A percentile compares a stretch with the other conserved stretches of the same genome.
Conservation (phyloP, 2,797 vertebrate species). For the Lindbergichthys nudifrons region DNA sequence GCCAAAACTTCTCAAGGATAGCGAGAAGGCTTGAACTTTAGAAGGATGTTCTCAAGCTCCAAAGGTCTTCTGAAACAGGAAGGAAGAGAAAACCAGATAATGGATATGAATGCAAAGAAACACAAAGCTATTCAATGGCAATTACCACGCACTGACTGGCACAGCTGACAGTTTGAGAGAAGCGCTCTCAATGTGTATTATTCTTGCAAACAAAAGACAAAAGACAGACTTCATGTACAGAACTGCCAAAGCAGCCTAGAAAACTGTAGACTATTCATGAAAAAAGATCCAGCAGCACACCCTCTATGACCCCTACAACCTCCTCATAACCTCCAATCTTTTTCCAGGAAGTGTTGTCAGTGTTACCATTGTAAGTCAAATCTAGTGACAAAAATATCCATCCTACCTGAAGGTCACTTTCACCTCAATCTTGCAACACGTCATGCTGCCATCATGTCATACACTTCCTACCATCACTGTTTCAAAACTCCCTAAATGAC, state of each 20-base stretch:
- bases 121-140: conserved; percentile 74
- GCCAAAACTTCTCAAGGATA: conserved; percentile 58
- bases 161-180: conserved; percentile 75
- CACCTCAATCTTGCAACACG: conserved; percentile 1
- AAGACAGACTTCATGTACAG: conserved; percentile 53
- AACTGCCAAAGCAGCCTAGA: conserved; percentile 34
- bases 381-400: background rate
- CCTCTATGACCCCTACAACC: conserved; percentile 14
- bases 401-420: conserved; percentile 24
- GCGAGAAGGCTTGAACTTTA: conserved; percentile 44
- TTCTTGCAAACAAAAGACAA: conserved; percentile 66
- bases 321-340: conserved; percentile 5
- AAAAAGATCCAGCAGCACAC: conserved; percentile 3
- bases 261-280: conserved; percentile 30
- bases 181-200: conserved; percentile 61
- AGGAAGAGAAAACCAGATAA: conserved; percentile 69
- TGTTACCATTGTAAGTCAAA: conserved; percentile 9
- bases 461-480: background rate
- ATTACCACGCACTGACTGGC: conserved; percentile 74
- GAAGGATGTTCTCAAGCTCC: conserved; percentile 51
- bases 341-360: background rate
- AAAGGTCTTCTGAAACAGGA: conserved; percentile 58
- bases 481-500: conserved; percentile 13
- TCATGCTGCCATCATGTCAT: background rate
- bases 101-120: conserved; percentile 66